Evolutionary conservation across 2,113 vertebrate genomes (phyloP), one percentile per base, ranked within the genome.

Genomic region (Nipponia nippon): DNA sequence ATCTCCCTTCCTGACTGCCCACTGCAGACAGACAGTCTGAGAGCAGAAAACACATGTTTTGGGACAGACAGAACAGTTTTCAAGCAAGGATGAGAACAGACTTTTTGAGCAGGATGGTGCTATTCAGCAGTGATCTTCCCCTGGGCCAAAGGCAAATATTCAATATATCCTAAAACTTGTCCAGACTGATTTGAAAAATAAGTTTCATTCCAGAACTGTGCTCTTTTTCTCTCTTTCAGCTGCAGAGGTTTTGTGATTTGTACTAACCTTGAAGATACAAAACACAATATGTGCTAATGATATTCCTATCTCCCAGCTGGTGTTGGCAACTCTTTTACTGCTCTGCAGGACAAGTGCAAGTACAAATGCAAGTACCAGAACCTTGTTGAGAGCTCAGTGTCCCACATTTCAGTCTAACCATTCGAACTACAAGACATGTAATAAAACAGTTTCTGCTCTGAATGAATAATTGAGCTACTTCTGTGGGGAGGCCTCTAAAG

Each of bases 401-500:
- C 96, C 97, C 95, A 96, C 96, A 97, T 96, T 97, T 95, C 96
- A 82, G 93, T 69, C 89, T 72, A 97, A 94, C 85, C 90, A 79
- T 96, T 97, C 13, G 30, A 80, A 73, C 95, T 89, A 95, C 95
- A 95, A 97, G 96, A 91, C 88, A 82, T 90, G 95, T 84, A 97
- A 97, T 97, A 93, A 95, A 97, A 63, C 91, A 94, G 91, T 96
- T 97, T 91, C 94, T 97, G 86, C 87, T 95, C 91, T 84, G 96
- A 97, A 97, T 97, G 96, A 97, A 93, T 97, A 98, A 97, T 97
- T 96, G 96, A 97, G 97, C 95, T 96, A 83, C 87, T 97, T 97
- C 96, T 94, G 94, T 77, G 87, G 96, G 87, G 96, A 95, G 88
- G 90, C 95, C 90, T 97, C 93, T 75, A 62, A 97, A 97, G 94